Evolutionary conservation across 2,797 vertebrate genomes (phyloP).

Genomic region (Paguma larvata): DNA sequence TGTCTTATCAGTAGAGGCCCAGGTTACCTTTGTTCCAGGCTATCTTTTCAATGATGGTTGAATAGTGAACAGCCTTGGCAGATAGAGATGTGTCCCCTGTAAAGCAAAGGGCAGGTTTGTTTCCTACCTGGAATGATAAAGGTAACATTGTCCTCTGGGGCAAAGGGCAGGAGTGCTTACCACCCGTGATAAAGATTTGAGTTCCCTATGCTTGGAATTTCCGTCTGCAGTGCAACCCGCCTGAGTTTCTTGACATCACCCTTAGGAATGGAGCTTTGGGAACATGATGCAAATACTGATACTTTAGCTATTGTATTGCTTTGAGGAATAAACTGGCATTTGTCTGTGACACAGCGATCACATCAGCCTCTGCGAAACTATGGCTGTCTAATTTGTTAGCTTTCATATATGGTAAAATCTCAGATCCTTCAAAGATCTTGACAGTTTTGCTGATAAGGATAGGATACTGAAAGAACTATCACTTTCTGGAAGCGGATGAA

Average conservation of each 20-base stretch:
- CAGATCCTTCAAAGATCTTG: not conserved
- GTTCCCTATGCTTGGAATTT: not conserved
- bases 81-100: not conserved
- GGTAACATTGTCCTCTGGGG: not conserved
- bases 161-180: not conserved
- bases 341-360: not conserved
- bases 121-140: not conserved
- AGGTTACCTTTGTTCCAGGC: not conserved
- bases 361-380: not conserved
- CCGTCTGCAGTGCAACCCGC: not conserved
- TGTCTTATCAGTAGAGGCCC: not conserved
- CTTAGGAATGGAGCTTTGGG: not conserved
- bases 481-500: not conserved
- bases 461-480: not conserved
- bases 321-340: not conserved
- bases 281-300: not conserved
- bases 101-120: not conserved
- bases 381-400: not conserved
- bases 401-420: not conserved
- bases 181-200: not conserved
- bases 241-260: not conserved
- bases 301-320: not conserved
- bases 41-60: not conserved
- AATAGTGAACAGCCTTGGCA: not conserved
- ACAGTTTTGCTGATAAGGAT: not conserved